Percentiles rank a stretch among this genome's conserved stretches.
Conservation (phyloP, 2,797 vertebrate genomes). For the Thamnophis elegans region DNA sequence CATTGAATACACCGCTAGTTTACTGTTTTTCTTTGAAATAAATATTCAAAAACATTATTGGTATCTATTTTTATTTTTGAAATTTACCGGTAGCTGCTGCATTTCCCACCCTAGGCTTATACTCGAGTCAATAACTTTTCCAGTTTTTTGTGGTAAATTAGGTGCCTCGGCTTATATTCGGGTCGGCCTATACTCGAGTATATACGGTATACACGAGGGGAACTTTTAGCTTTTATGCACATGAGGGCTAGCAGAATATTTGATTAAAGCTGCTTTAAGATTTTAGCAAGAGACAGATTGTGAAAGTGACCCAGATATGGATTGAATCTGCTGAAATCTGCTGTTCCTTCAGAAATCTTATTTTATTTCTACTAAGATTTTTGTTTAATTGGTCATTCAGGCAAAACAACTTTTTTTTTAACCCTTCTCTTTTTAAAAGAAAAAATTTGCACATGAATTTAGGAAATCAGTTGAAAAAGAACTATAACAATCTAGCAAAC, state of each 20-base stretch:
- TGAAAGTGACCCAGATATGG: background rate
- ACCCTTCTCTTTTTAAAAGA: background rate
- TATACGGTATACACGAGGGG: too few species aligned
- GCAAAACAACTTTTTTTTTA: background rate
- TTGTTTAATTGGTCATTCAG: background rate
- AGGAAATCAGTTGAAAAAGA: background rate
- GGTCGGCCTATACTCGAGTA: too few species aligned
- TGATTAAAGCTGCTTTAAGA: background rate
- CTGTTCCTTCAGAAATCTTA: background rate
- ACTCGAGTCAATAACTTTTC: too few species aligned
- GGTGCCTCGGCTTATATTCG: too few species aligned
- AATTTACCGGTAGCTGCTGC: too few species aligned
- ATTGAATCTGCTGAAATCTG: background rate
- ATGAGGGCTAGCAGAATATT: background rate
- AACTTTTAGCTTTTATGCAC: background rate
- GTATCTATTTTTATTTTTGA: too few species aligned
- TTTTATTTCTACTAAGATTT: background rate
- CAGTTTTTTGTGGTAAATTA: too few species aligned
- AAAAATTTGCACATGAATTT: background rate
- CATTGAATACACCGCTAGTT: too few species aligned
- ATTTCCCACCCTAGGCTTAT: too few species aligned
- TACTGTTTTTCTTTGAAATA: too few species aligned
- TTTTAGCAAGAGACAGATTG: background rate
- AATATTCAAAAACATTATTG: too few species aligned
- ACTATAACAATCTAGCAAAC: background rate